Base-by-base conservation (phyloP, 2,113 vertebrate genomes). In the Zosterops pallidus region DNA sequence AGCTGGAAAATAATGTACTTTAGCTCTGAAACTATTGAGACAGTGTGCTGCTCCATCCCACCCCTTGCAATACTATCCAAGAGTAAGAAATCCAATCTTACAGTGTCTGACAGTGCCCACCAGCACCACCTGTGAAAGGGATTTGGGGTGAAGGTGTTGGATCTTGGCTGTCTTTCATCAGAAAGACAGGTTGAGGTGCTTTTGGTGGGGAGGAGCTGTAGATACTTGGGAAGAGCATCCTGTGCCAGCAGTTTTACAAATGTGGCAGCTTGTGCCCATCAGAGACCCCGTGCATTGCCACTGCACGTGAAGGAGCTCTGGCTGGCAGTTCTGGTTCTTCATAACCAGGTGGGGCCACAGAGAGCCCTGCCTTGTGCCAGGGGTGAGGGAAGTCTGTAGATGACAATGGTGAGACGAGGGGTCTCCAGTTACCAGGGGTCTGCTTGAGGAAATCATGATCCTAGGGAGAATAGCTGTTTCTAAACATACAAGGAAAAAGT, bases 261-360 rank as follows among this genome's bases (percentile, higher is more conserved):
- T 0, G 1, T 23, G 26, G 21, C n/a, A 47, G 17, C 55, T 42
- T 3, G 33, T 13, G 21, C 65, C 55, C 12, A 0, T 53, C 19
- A 35, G 28, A n/a, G 39, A 12, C 5, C 3, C 12, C 0, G 0
- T 1, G 2, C n/a, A 12, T 7, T 9, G 16, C 31, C 57, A 1
- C 0, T 4, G n/a, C 41, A 9, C 1, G 0, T 5, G 59, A 39
- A 12, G 31, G 3, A 14, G 23, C 11, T 62, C 39, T 23, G 49
- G 44, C 28, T 64, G 64, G 23, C 21, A 17, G 22, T 20, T n/a
- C 21, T 31, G 33, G 31, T 7, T 57, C 65, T 29, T 20, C 56
- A 5, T 35, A 13, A 12, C 6, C 28, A 11, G 31, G 9, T 39
- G 86, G 41, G 41, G 13, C 21, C 42, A n/a, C 41, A 9, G 47